A percentile compares a stretch with the other conserved stretches of the same genome.
These are phyloP conservation scores for Hydropotes inermis DNA, from an alignment of 2,113 vertebrate species.

Conservation along the genomic window DNA sequence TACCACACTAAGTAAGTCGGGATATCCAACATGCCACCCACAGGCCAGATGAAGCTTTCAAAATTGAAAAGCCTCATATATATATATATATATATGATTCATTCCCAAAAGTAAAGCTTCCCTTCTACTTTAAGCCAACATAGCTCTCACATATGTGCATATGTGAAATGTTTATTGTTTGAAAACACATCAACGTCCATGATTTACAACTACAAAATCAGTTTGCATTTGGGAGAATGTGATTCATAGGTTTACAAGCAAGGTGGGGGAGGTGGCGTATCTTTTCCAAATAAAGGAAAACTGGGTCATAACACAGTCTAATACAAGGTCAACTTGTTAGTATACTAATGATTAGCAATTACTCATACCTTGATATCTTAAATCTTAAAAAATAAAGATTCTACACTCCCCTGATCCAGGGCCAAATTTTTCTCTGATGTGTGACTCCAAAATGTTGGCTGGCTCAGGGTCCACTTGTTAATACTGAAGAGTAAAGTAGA, in stretches of 20 bases:
- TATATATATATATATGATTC: constrained; percentile 23
- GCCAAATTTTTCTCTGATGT: background rate
- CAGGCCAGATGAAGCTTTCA: constrained; percentile 73
- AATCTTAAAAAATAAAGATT: background rate
- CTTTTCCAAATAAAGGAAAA: constrained; percentile 4
- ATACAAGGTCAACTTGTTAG: background rate
- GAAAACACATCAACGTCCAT: constrained; percentile 50
- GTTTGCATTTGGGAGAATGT: background rate
- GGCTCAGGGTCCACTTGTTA: background rate
- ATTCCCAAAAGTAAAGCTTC: constrained; percentile 48
- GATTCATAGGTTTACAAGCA: background rate
- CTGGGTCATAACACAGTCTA: background rate
- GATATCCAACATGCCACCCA: constrained; percentile 74
- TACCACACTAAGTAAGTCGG: constrained; percentile 63
- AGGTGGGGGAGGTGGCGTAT: background rate
- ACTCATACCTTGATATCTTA: background rate
- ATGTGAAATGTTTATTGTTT: constrained; percentile 60
- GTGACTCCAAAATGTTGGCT: background rate
- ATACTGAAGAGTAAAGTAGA: background rate
- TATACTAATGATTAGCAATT: background rate
- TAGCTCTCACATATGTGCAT: constrained; percentile 53
- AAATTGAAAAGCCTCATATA: constrained; percentile 57
- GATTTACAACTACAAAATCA: constrained; percentile 41
- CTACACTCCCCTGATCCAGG: background rate
- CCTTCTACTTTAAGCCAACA: constrained; percentile 49